Evolutionary conservation across 1,140 invertebrate species (phyloP), one percentile per base, ranked within the genome.

Genomic region (Cecropterus lyciades): DNA sequence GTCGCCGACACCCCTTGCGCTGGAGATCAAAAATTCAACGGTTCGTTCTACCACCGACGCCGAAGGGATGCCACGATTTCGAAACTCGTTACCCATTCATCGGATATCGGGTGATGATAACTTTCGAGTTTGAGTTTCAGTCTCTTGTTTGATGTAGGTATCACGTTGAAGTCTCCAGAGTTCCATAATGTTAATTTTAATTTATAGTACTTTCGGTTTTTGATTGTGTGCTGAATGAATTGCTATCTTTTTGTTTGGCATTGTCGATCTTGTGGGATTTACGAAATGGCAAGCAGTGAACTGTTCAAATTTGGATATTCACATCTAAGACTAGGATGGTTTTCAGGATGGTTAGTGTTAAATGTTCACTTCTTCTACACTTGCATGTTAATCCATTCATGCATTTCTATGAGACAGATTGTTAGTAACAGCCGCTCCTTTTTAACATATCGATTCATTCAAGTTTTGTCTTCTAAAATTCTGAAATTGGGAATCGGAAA

Each of bases 1-100:
- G 83, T 79, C 80, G 74, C 70, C 75, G 74, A 77, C 75, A 76
- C 82, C 77, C 75, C 72, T 72, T 59, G 59, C 67, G 27, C 65
- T 43, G 30, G 45, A 78, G 84, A 85, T 88, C 82, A 88, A 88
- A 88, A 86, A 88, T 88, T 85, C 83, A 85, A 68, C 71, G 77
- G 73, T 79, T 79, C 80, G 79, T 75, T 82, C 69, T 64, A 30
- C 27, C 53, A 56, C 15, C 37, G 53, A 11, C 53, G 30, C 51
- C 30, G 53, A 43, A 43, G 40, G 40, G 70, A 46, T 49, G 59
- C 65, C 70, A 53, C 81, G 77, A 82, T 84, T 82, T 77, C 77
- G 73, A 67, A 79, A 83, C 69, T 82, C 74, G 77, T 76, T 84
- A 77, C 65, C 74, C 75, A 66, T 79, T 75, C 74, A 80, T 79